These are phyloP conservation scores for Aphelenchoides fujianensis DNA, from an alignment of 1,140 invertebrate species.

Conservation along the genomic window DNA sequence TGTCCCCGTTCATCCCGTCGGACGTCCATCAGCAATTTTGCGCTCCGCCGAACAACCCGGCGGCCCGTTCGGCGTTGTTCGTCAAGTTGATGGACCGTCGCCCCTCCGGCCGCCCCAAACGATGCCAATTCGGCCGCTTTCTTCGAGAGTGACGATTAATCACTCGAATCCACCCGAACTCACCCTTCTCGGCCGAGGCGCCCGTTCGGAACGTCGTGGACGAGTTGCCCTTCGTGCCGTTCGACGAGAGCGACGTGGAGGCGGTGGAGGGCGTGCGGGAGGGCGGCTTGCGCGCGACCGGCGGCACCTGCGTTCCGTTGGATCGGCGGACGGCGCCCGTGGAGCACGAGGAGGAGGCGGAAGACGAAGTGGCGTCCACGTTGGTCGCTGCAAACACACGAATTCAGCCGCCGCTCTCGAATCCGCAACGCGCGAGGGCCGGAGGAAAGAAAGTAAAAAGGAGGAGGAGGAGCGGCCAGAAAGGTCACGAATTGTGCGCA, in stretches of 20 bases:
- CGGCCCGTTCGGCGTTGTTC: too few relatives aligned
- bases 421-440: too few relatives aligned
- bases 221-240: conserved; percentile 4
- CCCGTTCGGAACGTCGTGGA: background rate
- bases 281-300: background rate
- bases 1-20: background rate
- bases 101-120: background rate
- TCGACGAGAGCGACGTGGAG: conserved; percentile 19
- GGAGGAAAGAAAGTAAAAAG: too few relatives aligned
- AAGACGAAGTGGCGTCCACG: background rate
- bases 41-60: background rate
- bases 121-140: background rate
- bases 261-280: conserved; percentile 20
- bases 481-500: too few relatives aligned
- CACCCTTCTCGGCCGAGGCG: background rate
- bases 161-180: background rate
- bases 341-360: conserved; percentile 9
- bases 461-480: too few relatives aligned
- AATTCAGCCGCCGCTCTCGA: too few relatives aligned
- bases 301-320: background rate
- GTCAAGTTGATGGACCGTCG: background rate
- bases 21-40: background rate
- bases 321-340: background rate
- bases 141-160: background rate
- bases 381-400: conserved; percentile 3